These are phyloP conservation scores for Erpetoichthys calabaricus DNA, from an alignment of 2,797 vertebrate genomes.

Conservation along the genomic window DNA sequence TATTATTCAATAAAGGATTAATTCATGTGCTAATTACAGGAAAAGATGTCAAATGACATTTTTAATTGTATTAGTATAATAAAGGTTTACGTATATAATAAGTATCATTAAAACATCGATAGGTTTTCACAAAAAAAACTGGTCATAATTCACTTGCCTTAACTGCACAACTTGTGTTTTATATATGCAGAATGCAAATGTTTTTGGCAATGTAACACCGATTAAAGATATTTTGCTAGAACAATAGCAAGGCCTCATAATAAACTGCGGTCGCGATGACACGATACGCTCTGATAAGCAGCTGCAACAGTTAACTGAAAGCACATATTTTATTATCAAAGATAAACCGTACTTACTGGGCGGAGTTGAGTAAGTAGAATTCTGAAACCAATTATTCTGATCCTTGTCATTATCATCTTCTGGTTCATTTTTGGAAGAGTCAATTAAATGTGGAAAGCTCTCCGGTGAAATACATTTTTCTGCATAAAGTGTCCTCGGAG, in stretches of 20 bases:
- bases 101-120: too few species aligned
- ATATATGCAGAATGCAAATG: too few species aligned
- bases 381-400: constrained; percentile 39
- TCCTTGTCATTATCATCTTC: constrained; percentile 41
- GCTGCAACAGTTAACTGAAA: neutral
- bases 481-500: constrained; percentile 35
- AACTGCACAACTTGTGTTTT: too few species aligned
- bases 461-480: constrained; percentile 40
- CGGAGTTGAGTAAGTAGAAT: constrained; percentile 40
- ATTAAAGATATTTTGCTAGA: neutral
- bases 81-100: too few species aligned
- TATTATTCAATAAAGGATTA: too few species aligned
- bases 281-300: neutral
- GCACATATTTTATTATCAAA: neutral
- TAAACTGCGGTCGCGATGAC: neutral
- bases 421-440: constrained; percentile 35
- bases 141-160: too few species aligned
- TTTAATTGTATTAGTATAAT: too few species aligned
- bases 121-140: too few species aligned
- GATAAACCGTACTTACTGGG: constrained; percentile 51
- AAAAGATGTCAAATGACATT: too few species aligned
- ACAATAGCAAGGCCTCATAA: neutral
- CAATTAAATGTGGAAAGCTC: constrained; percentile 35
- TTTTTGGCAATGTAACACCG: too few species aligned
- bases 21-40: too few species aligned